A percentile compares a stretch with the other conserved stretches of the same genome.
Evolutionary conservation across 2,888 invertebrate species (phyloP).

Genomic region (Operophtera brumata): DNA sequence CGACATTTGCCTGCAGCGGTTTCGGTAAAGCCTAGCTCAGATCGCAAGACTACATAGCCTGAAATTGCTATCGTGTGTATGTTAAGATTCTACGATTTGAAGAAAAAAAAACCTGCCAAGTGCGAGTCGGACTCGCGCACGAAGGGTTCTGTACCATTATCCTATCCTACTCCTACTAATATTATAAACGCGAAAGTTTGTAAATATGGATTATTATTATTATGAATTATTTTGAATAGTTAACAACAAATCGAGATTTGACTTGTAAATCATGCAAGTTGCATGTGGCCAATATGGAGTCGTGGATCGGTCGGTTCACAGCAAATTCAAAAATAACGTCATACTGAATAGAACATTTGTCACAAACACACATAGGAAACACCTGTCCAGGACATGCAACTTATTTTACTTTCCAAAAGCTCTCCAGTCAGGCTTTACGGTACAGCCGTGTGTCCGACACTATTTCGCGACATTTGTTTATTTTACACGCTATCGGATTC

Average conservation of each 20-base stretch:
- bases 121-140: too few species aligned
- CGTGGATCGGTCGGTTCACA: too few species aligned
- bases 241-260: too few species aligned
- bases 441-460: slow-evolving; percentile 39
- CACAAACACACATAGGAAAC: slow-evolving; percentile 10
- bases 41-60: slow-evolving; percentile 5
- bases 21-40: slow-evolving; percentile 8
- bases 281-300: too few species aligned
- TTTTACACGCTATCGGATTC: slow-evolving; percentile 44
- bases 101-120: neutral
- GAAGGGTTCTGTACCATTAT: too few species aligned
- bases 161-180: too few species aligned
- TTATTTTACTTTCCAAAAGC: slow-evolving; percentile 21
- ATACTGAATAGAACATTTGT: neutral
- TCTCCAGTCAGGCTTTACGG: slow-evolving; percentile 19
- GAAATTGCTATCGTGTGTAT: neutral
- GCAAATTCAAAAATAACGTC: too few species aligned
- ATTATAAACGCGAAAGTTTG: too few species aligned
- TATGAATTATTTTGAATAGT: too few species aligned
- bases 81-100: neutral
- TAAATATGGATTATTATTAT: too few species aligned
- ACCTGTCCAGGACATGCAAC: slow-evolving; percentile 20
- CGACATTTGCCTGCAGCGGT: slow-evolving; percentile 19
- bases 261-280: too few species aligned
- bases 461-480: slow-evolving; percentile 49